phyloP scores from a whole-genome alignment of 2,888 invertebrate genomes.

The Crossocerus cetratus region DNA sequence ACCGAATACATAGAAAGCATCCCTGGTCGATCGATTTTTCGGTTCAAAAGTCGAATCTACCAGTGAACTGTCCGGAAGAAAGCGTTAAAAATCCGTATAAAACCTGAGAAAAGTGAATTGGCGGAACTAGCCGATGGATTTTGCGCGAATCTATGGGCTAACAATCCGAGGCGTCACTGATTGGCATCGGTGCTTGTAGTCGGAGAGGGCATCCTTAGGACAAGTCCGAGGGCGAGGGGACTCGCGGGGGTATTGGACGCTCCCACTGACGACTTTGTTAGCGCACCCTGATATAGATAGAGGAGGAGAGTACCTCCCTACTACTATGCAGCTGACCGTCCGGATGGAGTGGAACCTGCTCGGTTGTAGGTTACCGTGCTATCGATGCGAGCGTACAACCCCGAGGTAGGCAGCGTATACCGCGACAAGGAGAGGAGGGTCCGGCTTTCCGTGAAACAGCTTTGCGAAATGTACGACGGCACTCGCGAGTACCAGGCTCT shows the following conservation, averaged over 20 bases:
- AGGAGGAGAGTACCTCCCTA: conserved; percentile 33
- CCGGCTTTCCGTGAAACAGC: conserved; percentile 50
- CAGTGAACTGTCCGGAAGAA: neutral
- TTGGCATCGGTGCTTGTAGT: conserved; percentile 49
- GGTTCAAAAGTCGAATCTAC: neutral
- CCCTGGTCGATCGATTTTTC: too few species aligned
- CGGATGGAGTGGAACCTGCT: conserved; percentile 23
- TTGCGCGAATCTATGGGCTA: conserved; percentile 9
- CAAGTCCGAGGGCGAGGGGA: conserved; percentile 8
- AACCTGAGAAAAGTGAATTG: neutral
- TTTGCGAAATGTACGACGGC: conserved; percentile 51
- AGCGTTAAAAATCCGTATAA: too few species aligned
- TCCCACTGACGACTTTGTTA: conserved; percentile 69
- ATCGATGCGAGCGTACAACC: conserved; percentile 53
- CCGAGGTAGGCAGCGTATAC: conserved; percentile 49
- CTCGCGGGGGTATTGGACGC: conserved; percentile 29
- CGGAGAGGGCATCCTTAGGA: conserved; percentile 28
- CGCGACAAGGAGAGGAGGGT: conserved; percentile 23
- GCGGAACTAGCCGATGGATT: neutral
- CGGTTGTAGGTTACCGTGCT: conserved; percentile 52
- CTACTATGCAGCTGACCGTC: conserved; percentile 30
- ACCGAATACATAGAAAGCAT: too few species aligned
- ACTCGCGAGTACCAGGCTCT: conserved; percentile 41
- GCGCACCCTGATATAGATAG: conserved; percentile 48
- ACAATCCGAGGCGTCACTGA: conserved; percentile 45